phyloP scores from a whole-genome alignment of 2,113 vertebrate genomes.

The Nothobranchius furzeri region DNA sequence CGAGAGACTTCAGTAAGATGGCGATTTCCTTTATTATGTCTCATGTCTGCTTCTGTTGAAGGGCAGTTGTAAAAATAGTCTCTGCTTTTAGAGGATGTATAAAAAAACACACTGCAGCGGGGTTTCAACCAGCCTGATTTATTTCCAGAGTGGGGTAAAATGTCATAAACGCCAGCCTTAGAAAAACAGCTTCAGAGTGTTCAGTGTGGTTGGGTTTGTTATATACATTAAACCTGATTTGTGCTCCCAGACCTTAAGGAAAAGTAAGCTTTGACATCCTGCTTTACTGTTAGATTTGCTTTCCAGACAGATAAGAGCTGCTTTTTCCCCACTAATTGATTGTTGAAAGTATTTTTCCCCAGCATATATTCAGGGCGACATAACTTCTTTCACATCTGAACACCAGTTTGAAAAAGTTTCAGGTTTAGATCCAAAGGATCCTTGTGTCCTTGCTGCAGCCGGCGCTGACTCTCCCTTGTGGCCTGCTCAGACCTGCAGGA shows the following conservation, averaged over 20 bases:
- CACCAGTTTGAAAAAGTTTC: constrained; percentile 5
- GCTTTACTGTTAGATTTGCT: constrained; percentile 54
- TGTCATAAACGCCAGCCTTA: constrained; percentile 78
- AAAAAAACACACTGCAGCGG: constrained; percentile 62
- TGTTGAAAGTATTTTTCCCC: constrained; percentile 49
- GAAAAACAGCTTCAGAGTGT: constrained; percentile 73
- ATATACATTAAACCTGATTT: constrained; percentile 75
- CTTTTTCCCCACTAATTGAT: constrained; percentile 14
- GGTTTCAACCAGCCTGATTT: constrained; percentile 70
- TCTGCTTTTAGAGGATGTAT: constrained; percentile 68
- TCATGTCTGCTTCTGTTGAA: constrained; percentile 75
- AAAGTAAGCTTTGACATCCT: constrained; percentile 63
- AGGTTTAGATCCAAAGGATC: constrained; percentile 25
- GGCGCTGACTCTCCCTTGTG: constrained; percentile 11
- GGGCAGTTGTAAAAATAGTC: constrained; percentile 79
- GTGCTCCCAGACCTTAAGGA: constrained; percentile 53
- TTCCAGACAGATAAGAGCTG: constrained; percentile 52
- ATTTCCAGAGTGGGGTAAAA: constrained; percentile 77
- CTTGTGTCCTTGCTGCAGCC: neutral
- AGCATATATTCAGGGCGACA: constrained; percentile 7
- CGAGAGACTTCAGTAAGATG: constrained; percentile 68
- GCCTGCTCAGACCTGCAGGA: constrained; percentile 74
- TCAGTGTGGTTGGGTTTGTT: constrained; percentile 71
- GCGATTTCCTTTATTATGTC: constrained; percentile 80
- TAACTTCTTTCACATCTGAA: constrained; percentile 21